Evolutionary conservation across 2,888 invertebrate genomes (phyloP), one percentile per base, ranked within the genome.

Genomic region (Blastobasis lacticolella): DNA sequence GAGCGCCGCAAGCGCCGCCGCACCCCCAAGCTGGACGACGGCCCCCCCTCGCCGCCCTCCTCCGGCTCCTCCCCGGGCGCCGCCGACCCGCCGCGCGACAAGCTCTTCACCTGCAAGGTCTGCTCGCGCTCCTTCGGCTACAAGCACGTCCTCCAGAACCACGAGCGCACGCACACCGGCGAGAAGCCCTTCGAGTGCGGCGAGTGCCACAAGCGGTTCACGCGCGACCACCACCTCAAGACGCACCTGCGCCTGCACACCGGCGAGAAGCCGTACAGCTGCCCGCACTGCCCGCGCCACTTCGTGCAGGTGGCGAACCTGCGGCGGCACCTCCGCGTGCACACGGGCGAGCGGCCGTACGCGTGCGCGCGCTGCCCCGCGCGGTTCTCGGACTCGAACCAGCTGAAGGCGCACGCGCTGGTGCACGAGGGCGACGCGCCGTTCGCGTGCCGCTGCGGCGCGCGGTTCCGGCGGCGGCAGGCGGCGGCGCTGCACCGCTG

Each of bases 281-380:
- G 97, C 81, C 93, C 93, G 50, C 95, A 95, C 77, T 97, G 97
- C 83, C 96, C 97, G 59, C 91, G 96, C 3, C 95, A 96, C 73
- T 97, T 97, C 78, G 97, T 97, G 42, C 97, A 97, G 80, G 97
- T 97, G 43, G 97, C 97, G 9, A 97, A 97, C 76, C 89, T 97
- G 42, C 89, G 97, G 5, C 92, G 97, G 6, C 97, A 97, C 70
- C 87, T 96, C 44, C 91, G 97, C 50, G 97, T 97, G 0, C 97
- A 97, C 78, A 97, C 97, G 0, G 97, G 97, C 3, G 97, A 97
- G 78, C 90, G 95, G 10, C 97, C 97, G 0, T 97, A 96, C 79
- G 92, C 93, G 8, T 97, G 97, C 79, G 93, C 95, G 58, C 90
- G 94, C 54, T 97, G 97, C 79, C 91, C 94, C 6, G 93, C 95